A percentile compares a stretch with the other conserved stretches of the same genome.
Evolutionary conservation across 2,888 invertebrate species (phyloP).

Genomic region (Zele albiditarsus): DNA sequence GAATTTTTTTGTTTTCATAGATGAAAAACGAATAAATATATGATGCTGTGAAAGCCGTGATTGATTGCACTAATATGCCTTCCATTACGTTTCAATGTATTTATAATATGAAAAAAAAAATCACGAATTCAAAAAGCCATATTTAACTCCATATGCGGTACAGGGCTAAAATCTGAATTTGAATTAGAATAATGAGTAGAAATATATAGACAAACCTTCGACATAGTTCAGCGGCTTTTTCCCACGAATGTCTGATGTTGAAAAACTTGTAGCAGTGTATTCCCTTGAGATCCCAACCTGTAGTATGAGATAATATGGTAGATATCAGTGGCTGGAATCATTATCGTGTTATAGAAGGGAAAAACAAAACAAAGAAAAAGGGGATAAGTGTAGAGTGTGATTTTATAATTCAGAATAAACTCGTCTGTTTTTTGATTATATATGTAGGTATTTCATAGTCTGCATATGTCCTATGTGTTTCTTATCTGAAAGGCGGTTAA

Average conservation of each 20-base stretch:
- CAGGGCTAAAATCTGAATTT: neutral
- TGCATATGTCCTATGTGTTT: slow-evolving; percentile 9
- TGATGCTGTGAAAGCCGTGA: too few species aligned
- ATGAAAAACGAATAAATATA: too few species aligned
- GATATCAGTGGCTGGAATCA: slow-evolving; percentile 6
- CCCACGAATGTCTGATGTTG: slow-evolving; percentile 96
- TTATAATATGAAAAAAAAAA: too few species aligned
- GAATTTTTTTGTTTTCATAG: too few species aligned
- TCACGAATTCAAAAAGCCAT: too few species aligned
- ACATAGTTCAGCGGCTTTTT: slow-evolving; percentile 95
- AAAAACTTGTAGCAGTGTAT: slow-evolving; percentile 96
- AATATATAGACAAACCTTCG: slow-evolving; percentile 80
- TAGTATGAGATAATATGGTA: slow-evolving; percentile 45
- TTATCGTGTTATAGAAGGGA: neutral
- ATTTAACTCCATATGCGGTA: too few species aligned
- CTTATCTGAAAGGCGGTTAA: slow-evolving; percentile 58
- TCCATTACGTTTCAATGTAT: too few species aligned
- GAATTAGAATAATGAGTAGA: neutral
- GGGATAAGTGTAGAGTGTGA: neutral
- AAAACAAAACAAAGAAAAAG: neutral
- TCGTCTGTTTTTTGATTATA: neutral
- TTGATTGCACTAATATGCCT: too few species aligned
- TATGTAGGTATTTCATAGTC: neutral
- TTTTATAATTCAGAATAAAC: neutral
- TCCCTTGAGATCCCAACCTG: slow-evolving; percentile 95